phyloP scores from a whole-genome alignment of 2,113 vertebrate species.

The Phoenicopterus ruber region DNA sequence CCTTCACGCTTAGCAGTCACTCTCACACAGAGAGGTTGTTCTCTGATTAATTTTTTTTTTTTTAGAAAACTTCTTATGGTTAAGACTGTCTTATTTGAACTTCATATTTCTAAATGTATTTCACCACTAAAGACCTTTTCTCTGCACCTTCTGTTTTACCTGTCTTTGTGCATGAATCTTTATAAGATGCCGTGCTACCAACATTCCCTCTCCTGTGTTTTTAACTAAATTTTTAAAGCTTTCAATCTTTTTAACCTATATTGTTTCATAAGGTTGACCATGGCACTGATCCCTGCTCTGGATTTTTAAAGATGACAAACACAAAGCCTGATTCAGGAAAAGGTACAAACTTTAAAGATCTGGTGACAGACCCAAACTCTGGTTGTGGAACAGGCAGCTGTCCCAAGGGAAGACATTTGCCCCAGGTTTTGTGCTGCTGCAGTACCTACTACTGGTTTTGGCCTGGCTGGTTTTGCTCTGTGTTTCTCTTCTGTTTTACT shows the following conservation, averaged over 20 bases:
- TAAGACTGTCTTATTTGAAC: neutral
- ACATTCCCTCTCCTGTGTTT: neutral
- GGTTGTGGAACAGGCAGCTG: rapidly evolving
- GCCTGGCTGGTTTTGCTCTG: neutral
- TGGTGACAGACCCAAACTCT: neutral
- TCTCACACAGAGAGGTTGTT: neutral
- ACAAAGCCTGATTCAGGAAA: neutral
- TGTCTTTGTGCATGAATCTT: neutral
- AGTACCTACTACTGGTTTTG: neutral
- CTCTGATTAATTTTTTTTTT: neutral
- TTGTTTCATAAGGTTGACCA: neutral
- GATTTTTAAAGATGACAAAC: neutral
- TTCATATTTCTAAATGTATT: neutral
- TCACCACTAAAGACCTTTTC: neutral
- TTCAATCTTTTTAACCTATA: neutral
- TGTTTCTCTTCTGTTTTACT: neutral
- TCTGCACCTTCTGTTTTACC: neutral
- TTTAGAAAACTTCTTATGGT: neutral
- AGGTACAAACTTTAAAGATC: neutral
- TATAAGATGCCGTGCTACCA: neutral
- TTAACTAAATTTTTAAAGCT: neutral
- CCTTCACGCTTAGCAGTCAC: neutral
- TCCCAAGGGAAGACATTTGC: neutral
- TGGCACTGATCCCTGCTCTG: neutral
- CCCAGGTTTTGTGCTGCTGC: neutral